These are phyloP conservation scores for Macquaria australasica DNA, from an alignment of 2,113 vertebrate genomes.

Conservation along the genomic window DNA sequence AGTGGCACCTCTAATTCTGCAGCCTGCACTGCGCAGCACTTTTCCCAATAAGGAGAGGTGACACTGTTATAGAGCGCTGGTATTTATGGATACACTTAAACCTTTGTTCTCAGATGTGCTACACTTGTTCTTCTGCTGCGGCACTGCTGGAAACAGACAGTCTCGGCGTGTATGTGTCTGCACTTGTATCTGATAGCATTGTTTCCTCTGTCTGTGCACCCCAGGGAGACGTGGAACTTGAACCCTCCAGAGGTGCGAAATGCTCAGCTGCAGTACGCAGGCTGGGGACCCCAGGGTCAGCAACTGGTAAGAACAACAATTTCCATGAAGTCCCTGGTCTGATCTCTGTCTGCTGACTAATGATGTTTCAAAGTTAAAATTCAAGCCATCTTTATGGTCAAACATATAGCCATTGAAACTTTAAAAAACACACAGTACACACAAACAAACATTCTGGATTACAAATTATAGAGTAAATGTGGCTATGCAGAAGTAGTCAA, in stretches of 20 bases:
- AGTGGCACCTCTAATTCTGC: slow-evolving; percentile 67
- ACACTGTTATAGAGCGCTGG: slow-evolving; percentile 34
- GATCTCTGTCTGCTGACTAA: neutral
- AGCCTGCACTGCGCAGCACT: slow-evolving; percentile 58
- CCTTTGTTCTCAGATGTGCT: slow-evolving; percentile 34
- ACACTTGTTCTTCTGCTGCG: slow-evolving; percentile 36
- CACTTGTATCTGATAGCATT: slow-evolving; percentile 15
- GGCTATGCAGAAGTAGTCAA: neutral
- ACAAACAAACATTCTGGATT: neutral
- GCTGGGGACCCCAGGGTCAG: slow-evolving; percentile 96
- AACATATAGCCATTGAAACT: neutral
- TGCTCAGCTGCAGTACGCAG: slow-evolving; percentile 94
- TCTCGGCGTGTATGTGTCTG: slow-evolving; percentile 22
- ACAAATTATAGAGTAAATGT: neutral
- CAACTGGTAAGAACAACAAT: slow-evolving; percentile 91
- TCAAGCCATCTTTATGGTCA: neutral
- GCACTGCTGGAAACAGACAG: neutral
- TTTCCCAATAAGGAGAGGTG: slow-evolving; percentile 59
- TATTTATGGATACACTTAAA: slow-evolving; percentile 69
- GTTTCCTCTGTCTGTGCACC: slow-evolving; percentile 15
- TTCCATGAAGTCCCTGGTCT: slow-evolving; percentile 12
- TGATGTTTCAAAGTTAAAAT: neutral
- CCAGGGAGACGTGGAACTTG: slow-evolving; percentile 93
- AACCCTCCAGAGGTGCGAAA: slow-evolving; percentile 96
- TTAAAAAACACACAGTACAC: neutral